A percentile compares a stretch with the other conserved stretches of the same genome.
Conservation (phyloP, 2,888 invertebrate species). For the Sturmia bella region DNA sequence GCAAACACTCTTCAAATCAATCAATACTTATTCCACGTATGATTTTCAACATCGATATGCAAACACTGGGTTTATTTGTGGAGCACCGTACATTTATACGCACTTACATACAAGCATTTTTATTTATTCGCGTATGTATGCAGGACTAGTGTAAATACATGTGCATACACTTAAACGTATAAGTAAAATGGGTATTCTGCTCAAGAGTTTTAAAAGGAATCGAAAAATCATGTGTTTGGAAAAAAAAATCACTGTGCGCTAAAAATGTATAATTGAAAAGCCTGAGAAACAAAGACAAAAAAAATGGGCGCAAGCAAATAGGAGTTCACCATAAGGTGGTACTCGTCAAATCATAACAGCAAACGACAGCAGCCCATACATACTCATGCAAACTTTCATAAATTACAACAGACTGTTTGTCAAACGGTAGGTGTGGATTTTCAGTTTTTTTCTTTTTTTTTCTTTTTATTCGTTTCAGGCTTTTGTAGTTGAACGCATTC, state of each 20-base stretch:
- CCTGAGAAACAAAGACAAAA: slow-evolving; percentile 15
- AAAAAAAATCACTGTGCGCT: slow-evolving; percentile 26
- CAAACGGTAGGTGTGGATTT: slow-evolving; percentile 41
- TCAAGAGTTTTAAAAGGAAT: slow-evolving; percentile 45
- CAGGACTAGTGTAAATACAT: background rate
- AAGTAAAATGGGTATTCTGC: too few relatives aligned
- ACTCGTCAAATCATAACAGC: slow-evolving; percentile 53
- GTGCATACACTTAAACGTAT: too few relatives aligned
- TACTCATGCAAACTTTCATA: background rate
- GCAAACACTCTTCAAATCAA: slow-evolving; percentile 54
- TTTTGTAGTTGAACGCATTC: slow-evolving; percentile 53
- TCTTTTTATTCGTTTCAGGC: slow-evolving; percentile 4
- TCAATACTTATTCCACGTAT: slow-evolving; percentile 58
- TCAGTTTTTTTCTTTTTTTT: slow-evolving; percentile 13
- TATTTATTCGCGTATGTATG: background rate
- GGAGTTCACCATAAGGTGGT: slow-evolving; percentile 55
- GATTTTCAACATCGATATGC: slow-evolving; percentile 63
- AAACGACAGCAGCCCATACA: background rate
- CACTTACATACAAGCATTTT: background rate
- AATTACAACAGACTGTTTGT: slow-evolving; percentile 26
- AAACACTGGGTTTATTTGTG: slow-evolving; percentile 40
- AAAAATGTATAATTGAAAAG: slow-evolving; percentile 54
- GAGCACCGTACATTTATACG: background rate
- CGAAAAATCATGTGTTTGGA: slow-evolving; percentile 33
- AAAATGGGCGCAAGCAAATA: slow-evolving; percentile 7